Evolutionary conservation across 2,888 invertebrate species (phyloP), one percentile per base, ranked within the genome.

Genomic region (Campoletis raptor): DNA sequence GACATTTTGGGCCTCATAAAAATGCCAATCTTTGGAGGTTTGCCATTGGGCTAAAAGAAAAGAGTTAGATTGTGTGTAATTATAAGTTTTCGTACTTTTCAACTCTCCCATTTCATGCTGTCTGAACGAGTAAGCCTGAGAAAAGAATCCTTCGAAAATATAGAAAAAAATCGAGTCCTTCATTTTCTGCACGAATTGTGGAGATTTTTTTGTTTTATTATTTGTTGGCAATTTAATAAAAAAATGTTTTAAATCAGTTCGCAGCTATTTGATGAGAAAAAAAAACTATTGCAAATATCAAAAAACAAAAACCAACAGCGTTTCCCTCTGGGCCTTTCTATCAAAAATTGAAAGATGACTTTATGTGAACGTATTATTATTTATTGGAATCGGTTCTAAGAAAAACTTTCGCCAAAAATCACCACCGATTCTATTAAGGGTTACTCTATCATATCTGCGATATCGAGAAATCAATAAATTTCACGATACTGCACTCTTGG

Each of bases 1-100:
- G 37, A 72, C 48, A 66, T 81, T 72, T 74, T 61, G n/a, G 54
- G 12, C 21, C 81, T 64, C 72, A 64, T 78, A 57, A 85, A 54
- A 61, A 36, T 66, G 48, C 21, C 48, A 40, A 52, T 52, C 48
- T 64, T 18, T 45, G n/a, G 21, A 37, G 67, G n/a, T 37, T 2
- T 36, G 66, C 37, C 9, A n/a, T 9, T n/a, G 0, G 67, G 15
- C 30, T 61, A 5, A 10, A 30, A 30, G 12, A 3, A 21, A 61
- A 61, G 30, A 61, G 30, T 61, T 61, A 15, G 15, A 61, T 15
- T 15, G 30, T 30, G 6, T 1, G 61, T 30, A 15, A 67, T 67
- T 37, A 18, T 40, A 67, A 67, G 67, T 37, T 67, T 10, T n/a
- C n/a, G 40, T 21, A 67, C 21, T 40, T 67, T 10, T 21, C 18